Evolutionary conservation across 2,888 invertebrate genomes (phyloP), one percentile per base, ranked within the genome.

Genomic region (Scaptomyza cyrtandrae): DNA sequence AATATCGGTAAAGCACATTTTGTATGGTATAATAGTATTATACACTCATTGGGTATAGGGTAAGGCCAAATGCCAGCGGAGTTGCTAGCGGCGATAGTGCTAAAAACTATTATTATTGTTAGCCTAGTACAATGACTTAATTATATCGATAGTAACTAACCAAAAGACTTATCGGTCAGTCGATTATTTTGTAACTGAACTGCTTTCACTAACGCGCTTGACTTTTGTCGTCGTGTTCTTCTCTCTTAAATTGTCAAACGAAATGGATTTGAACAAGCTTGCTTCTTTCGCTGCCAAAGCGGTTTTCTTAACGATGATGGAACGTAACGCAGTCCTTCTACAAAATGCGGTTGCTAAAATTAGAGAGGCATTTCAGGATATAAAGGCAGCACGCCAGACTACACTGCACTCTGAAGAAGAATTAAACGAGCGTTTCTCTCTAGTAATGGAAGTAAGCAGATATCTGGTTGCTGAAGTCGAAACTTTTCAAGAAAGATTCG

Each of bases 131-230:
- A 19, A 19, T 19, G 27, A 29, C 9, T 31, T 31, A 7, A 9
- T 31, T 31, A 1, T 19, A 19, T 31, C 31, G 31, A 31, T 29
- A n/a, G 27, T 29, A 29, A 6, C 5, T 29, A 31, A 31, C 31
- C 1, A 31, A 31, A 6, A 0, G 31, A 31, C 0, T 9, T 6
- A 31, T 31, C 2, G 11, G 33, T 4, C 33, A 33, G 4, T 35
- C 35, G 35, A 35, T 35, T 4, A 35, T n/a, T n/a, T 37, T n/a
- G 37, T 5, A 24, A 37, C 37, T 37, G 11, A 37, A 37, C 37
- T 37, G 37, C 37, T 37, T n/a, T 37, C 37, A 37, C 37, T 37
- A 37, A 37, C 37, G 37, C 37, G 37, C 37, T 37, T 37, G n/a
- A 37, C 13, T 37, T 37, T n/a, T n/a, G n/a, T n/a, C 37, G 37